Conservation (phyloP, 2,797 vertebrate genomes). For the Melopsittacus undulatus region DNA sequence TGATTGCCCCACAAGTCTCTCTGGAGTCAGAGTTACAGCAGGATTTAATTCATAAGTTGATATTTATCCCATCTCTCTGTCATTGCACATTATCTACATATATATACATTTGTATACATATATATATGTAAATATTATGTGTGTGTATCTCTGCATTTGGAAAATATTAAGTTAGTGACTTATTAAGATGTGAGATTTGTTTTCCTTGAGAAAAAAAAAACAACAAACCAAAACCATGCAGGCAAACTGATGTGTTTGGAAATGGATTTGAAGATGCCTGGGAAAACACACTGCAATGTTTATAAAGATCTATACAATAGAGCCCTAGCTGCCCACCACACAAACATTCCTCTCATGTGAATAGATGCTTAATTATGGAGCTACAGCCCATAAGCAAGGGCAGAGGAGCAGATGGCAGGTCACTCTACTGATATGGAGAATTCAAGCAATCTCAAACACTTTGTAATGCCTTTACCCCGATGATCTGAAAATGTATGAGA, state of each 20-base stretch:
- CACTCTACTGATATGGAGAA: not conserved
- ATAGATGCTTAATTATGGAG: not conserved
- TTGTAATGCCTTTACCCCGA: not conserved
- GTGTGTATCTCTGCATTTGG: not conserved
- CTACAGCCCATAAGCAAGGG: not conserved
- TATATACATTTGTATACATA: not conserved
- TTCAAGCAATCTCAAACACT: not conserved
- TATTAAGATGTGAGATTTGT: not conserved
- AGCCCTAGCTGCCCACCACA: not conserved
- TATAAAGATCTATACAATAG: not conserved
- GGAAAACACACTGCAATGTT: constrained; percentile 2
- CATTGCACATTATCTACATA: not conserved
- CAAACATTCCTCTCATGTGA: not conserved
- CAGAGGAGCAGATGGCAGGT: constrained; percentile 10
- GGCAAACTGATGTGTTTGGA: not conserved
- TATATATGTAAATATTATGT: not conserved
- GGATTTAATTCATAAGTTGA: not conserved
- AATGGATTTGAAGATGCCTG: not conserved
- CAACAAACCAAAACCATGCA: not conserved
- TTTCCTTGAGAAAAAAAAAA: not conserved
- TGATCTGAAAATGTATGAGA: not conserved
- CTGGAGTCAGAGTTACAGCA: not conserved
- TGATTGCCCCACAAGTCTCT: not conserved
- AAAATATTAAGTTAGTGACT: not conserved
- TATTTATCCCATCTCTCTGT: not conserved